phyloP scores from a whole-genome alignment of 2,888 invertebrate genomes.

The Acrobasis consociella region DNA sequence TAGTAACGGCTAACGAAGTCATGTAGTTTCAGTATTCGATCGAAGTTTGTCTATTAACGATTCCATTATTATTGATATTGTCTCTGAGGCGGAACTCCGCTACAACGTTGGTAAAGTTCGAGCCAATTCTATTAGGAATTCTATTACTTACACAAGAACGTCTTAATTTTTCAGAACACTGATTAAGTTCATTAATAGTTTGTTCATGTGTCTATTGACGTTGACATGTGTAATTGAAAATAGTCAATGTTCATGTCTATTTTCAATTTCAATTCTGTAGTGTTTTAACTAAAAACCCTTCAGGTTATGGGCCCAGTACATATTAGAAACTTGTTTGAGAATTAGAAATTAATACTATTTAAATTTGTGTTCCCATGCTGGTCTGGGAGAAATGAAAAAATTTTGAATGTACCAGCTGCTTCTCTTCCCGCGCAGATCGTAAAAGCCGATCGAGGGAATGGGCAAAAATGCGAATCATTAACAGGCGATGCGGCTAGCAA shows the following conservation, averaged over 20 bases:
- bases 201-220: background rate
- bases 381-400: too few relatives aligned
- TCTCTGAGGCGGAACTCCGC: background rate
- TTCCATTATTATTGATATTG: slow-evolving; percentile 4
- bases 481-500: too few relatives aligned
- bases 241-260: too few relatives aligned
- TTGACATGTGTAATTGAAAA: too few relatives aligned
- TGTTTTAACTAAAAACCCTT: too few relatives aligned
- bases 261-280: too few relatives aligned
- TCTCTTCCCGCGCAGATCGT: too few relatives aligned
- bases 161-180: background rate
- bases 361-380: too few relatives aligned
- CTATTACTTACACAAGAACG: background rate
- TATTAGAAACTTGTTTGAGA: background rate
- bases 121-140: background rate
- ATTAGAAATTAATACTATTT: too few relatives aligned
- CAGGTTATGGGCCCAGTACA: background rate
- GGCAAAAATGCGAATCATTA: too few relatives aligned
- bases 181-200: slow-evolving; percentile 13
- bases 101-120: slow-evolving; percentile 1
- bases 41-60: slow-evolving; percentile 4
- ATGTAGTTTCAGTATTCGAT: background rate
- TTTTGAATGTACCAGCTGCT: too few relatives aligned
- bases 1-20: background rate
- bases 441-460: too few relatives aligned